These are phyloP conservation scores for Crossocerus cetratus DNA, from an alignment of 2,888 invertebrate species.

Conservation along the genomic window DNA sequence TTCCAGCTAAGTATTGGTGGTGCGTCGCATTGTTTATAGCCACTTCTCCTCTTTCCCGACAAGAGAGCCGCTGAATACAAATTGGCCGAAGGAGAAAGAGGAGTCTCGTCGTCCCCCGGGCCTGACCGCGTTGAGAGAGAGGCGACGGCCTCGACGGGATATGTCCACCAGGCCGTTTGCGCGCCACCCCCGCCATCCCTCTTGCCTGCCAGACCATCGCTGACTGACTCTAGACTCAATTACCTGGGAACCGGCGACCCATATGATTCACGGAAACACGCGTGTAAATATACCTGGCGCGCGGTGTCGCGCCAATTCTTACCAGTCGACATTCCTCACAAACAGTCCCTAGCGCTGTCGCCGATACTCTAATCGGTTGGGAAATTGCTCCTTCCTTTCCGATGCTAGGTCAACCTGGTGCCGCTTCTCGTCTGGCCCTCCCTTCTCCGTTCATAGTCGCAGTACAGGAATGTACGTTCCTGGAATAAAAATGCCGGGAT, in stretches of 20 bases:
- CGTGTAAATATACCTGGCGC: too few relatives aligned
- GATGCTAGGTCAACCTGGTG: too few relatives aligned
- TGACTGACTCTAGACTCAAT: too few relatives aligned
- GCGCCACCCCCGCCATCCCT: constrained; percentile 32
- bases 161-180: constrained; percentile 49
- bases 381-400: too few relatives aligned
- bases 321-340: too few relatives aligned
- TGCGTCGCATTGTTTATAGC: constrained; percentile 76
- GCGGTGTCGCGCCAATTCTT: too few relatives aligned
- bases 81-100: constrained; percentile 62
- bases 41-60: constrained; percentile 74
- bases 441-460: background rate
- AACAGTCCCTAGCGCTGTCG: too few relatives aligned
- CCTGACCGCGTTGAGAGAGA: constrained; percentile 49
- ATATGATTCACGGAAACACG: background rate
- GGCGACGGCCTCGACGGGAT: constrained; percentile 48
- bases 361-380: too few relatives aligned
- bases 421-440: too few relatives aligned
- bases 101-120: constrained; percentile 25
- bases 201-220: constrained; percentile 15
- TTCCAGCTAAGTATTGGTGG: constrained; percentile 70
- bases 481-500: background rate
- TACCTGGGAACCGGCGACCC: background rate
- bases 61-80: constrained; percentile 73
- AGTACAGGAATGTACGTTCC: background rate